Conservation (phyloP, 2,888 invertebrate genomes). For the Lycocerus yunnanus region DNA sequence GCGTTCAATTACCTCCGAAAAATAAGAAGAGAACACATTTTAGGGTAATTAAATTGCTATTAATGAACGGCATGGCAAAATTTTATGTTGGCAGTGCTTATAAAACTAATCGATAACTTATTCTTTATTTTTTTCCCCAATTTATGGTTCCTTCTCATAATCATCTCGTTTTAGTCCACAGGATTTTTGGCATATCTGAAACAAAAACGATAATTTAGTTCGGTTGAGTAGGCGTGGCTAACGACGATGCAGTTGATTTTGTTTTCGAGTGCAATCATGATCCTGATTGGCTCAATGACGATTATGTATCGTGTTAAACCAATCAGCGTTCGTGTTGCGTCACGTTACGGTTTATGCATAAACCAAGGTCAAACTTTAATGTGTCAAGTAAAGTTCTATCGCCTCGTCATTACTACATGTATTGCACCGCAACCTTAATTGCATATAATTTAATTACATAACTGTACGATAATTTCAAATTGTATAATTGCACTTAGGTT, state of each 20-base stretch:
- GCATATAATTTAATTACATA: not conserved
- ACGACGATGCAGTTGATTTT: not conserved
- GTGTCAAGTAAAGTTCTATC: not conserved
- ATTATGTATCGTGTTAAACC: not conserved
- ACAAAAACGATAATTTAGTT: not conserved
- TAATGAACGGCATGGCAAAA: slow-evolving; percentile 56
- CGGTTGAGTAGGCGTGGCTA: not conserved
- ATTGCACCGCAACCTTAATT: not conserved
- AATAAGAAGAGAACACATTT: slow-evolving; percentile 83
- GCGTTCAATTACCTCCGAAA: slow-evolving; percentile 68
- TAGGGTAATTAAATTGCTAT: slow-evolving; percentile 74
- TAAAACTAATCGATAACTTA: not conserved
- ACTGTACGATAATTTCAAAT: not conserved
- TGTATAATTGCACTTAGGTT: not conserved
- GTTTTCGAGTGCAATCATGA: too few relatives aligned
- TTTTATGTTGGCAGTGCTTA: not conserved
- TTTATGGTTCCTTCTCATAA: not conserved
- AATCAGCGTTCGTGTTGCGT: not conserved
- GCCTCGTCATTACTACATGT: not conserved
- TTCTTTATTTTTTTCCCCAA: not conserved
- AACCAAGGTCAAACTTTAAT: not conserved
- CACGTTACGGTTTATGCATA: not conserved
- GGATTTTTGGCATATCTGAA: slow-evolving; percentile 6
- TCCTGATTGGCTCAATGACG: too few relatives aligned
- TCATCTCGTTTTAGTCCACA: not conserved